Base-by-base conservation (phyloP, 2,888 invertebrate genomes). In the Orchestes rusci region DNA sequence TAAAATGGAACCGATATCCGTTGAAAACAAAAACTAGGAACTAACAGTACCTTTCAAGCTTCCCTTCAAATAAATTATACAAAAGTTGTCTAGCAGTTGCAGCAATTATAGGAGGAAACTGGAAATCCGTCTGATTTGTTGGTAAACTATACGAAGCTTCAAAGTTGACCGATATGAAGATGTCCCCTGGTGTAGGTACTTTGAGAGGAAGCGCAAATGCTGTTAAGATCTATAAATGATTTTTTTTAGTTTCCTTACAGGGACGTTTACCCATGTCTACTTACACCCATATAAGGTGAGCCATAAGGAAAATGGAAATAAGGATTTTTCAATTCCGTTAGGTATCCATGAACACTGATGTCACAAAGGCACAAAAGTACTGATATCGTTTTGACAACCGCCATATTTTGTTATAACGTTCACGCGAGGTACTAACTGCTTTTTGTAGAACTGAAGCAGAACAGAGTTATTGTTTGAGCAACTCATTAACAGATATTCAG, bases 131-230 rank as follows among this genome's bases (percentile, higher is more conserved):
- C 29, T 62, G 71, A 57, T 81, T 81, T 13, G 63, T 71, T 1
- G 83, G 76, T 3, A 79, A 63, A 31, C 64, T 67, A 66, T 82
- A 85, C 60, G 77, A 79, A 0, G 80, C 75, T 59, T 84, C 84
- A 59, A 84, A 81, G 67, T 84, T 84, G 61, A 81, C 82, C 0
- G 84, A 82, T 39, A 84, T 68, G 56, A 82, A 84, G 3, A 84
- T 77, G 60, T 80, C 79, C 13, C 54, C 54, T 53, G 79, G 77
- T 51, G 80, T 76, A 0, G 79, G 78, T 2, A 81, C 70, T 56
- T 81, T 81, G 13, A 85, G 62, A 0, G 85, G 84, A 28, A 84
- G 72, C 0, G 83, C 81, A 48, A 84, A 71, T 0, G 84, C 83
- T 8, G 82, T 59, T 58, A 84, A 77, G 13, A 80, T 69, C 84